These are phyloP conservation scores for Mesocentrotus franciscanus DNA, from an alignment of 53 echinoderm and acorn worm genomes.

Conservation along the genomic window DNA sequence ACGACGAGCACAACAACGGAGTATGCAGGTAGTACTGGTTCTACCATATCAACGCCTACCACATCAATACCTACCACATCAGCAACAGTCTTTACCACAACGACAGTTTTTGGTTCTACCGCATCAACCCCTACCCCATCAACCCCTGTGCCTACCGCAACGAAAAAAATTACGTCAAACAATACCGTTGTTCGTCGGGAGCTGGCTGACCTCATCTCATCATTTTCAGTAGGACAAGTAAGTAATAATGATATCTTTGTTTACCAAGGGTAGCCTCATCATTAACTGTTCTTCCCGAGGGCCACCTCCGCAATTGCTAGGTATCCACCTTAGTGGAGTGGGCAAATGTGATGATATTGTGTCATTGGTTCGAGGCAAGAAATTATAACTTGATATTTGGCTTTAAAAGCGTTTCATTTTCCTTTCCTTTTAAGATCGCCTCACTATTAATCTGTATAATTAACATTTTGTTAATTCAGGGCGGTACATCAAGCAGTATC, in stretches of 20 bases:
- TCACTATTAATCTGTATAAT: too few relatives aligned
- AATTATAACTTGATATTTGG: too few relatives aligned
- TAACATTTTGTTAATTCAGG: neutral
- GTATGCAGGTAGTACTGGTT: neutral
- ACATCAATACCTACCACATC: neutral
- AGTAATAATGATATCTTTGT: too few relatives aligned
- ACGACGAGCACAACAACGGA: neutral
- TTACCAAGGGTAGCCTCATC: too few relatives aligned
- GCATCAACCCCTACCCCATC: neutral
- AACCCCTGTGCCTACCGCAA: neutral
- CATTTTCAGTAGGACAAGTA: conserved; percentile 6
- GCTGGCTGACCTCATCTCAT: neutral
- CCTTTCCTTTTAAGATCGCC: too few relatives aligned
- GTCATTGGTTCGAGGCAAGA: too few relatives aligned
- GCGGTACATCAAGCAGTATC: neutral
- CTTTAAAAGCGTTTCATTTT: too few relatives aligned
- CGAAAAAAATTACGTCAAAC: neutral
- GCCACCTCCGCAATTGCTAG: too few relatives aligned
- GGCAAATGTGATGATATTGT: too few relatives aligned
- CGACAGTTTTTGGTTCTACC: too few relatives aligned
- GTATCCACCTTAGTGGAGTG: too few relatives aligned
- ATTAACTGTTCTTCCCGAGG: too few relatives aligned
- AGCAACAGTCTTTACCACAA: neutral
- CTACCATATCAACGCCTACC: neutral
- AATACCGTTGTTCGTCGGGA: neutral